A percentile compares a stretch with the other conserved stretches of the same genome.
Conservation (phyloP, 2,888 invertebrate species). For the Lycia hirtaria region DNA sequence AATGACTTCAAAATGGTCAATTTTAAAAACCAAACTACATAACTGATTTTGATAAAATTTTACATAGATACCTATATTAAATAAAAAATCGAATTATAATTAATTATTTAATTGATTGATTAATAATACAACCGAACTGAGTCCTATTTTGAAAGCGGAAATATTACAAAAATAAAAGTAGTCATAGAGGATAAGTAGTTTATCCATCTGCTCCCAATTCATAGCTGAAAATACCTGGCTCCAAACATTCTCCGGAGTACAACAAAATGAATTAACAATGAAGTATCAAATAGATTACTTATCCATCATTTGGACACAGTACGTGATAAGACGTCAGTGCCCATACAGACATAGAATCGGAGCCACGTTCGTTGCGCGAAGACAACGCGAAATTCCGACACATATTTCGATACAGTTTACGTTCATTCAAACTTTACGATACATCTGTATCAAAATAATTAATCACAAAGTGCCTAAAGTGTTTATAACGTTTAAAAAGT, state of each 20-base stretch:
- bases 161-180: neutral
- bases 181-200: neutral
- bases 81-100: too few species aligned
- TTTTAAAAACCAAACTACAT: too few species aligned
- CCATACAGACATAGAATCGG: neutral
- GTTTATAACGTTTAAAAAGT: neutral
- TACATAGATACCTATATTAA: too few species aligned
- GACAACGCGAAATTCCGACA: constrained; percentile 3
- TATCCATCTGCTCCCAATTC: neutral
- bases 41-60: too few species aligned
- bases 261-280: constrained; percentile 21
- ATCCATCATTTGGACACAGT: constrained; percentile 15
- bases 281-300: constrained; percentile 29
- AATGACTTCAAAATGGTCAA: too few species aligned
- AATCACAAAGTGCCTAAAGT: constrained; percentile 1
- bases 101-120: too few species aligned
- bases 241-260: neutral
- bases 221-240: neutral
- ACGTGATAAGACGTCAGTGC: constrained; percentile 31
- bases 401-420: neutral
- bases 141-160: neutral
- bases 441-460: neutral
- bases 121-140: too few species aligned
- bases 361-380: constrained; percentile 7
- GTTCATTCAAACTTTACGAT: neutral